Evolutionary conservation across 2,888 invertebrate genomes (phyloP).

Genomic region (Lasioglossum malachurum): DNA sequence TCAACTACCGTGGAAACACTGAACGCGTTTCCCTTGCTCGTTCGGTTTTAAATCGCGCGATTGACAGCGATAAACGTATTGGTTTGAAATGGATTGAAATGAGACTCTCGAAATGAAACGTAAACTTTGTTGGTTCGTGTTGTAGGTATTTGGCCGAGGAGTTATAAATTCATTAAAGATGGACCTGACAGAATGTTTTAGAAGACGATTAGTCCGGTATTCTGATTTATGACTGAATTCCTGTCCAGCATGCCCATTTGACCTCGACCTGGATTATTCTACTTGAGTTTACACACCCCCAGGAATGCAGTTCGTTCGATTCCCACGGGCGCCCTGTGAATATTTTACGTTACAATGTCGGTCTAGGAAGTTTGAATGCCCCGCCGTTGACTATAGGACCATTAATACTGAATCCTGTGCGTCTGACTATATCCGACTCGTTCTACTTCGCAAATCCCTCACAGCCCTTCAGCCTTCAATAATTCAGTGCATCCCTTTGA

Average conservation of each 20-base stretch:
- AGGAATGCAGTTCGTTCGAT: conserved; percentile 49
- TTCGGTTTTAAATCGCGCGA: neutral
- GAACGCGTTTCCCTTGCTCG: neutral
- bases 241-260: conserved; percentile 3
- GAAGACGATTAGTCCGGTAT: conserved; percentile 46
- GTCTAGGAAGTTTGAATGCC: conserved; percentile 34
- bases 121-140: neutral
- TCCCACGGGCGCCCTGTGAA: conserved; percentile 46
- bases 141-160: neutral
- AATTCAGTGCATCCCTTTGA: neutral
- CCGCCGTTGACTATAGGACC: conserved; percentile 27
- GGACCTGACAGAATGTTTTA: neutral
- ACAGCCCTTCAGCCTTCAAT: neutral
- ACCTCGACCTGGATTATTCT: conserved; percentile 17
- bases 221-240: conserved; percentile 59
- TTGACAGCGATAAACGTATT: neutral
- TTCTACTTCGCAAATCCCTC: neutral
- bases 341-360: conserved; percentile 47
- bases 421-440: neutral
- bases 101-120: neutral
- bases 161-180: neutral
- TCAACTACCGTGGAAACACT: neutral
- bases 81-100: neutral
- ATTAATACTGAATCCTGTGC: neutral
- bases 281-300: conserved; percentile 33